Evolutionary conservation across 2,888 invertebrate genomes (phyloP).

Genomic region (Sialis fuliginosa): DNA sequence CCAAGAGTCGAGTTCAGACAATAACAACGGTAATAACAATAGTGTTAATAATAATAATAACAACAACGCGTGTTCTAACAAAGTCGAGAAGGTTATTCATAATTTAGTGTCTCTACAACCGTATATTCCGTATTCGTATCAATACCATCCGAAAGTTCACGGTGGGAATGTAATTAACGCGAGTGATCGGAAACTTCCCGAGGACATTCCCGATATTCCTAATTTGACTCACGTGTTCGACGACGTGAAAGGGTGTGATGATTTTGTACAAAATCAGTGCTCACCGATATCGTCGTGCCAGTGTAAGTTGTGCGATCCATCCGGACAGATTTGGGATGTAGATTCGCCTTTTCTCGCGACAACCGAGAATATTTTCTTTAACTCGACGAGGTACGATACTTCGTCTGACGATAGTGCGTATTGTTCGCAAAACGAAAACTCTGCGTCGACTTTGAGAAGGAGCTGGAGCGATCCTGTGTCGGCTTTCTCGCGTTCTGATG

Average conservation of each 20-base stretch:
- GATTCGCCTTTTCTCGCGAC: slow-evolving; percentile 19
- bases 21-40: neutral
- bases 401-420: slow-evolving; percentile 12
- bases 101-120: slow-evolving; percentile 16
- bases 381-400: slow-evolving; percentile 5
- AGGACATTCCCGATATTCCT: slow-evolving; percentile 3
- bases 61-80: neutral
- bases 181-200: slow-evolving; percentile 6
- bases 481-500: slow-evolving; percentile 26
- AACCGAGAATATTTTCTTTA: neutral
- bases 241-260: slow-evolving; percentile 24
- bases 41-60: neutral
- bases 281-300: slow-evolving; percentile 33
- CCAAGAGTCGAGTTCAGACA: neutral
- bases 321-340: slow-evolving; percentile 57
- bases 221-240: slow-evolving; percentile 15
- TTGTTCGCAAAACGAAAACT: slow-evolving; percentile 6
- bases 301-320: slow-evolving; percentile 59
- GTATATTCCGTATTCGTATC: slow-evolving; percentile 16
- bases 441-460: slow-evolving; percentile 26
- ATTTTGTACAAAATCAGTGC: slow-evolving; percentile 13
- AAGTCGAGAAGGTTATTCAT: neutral
- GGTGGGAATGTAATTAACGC: neutral
- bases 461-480: slow-evolving; percentile 46
- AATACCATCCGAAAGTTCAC: slow-evolving; percentile 1